These are phyloP conservation scores for Esox masquinongy DNA, from an alignment of 2,797 vertebrate genomes.

Conservation along the genomic window DNA sequence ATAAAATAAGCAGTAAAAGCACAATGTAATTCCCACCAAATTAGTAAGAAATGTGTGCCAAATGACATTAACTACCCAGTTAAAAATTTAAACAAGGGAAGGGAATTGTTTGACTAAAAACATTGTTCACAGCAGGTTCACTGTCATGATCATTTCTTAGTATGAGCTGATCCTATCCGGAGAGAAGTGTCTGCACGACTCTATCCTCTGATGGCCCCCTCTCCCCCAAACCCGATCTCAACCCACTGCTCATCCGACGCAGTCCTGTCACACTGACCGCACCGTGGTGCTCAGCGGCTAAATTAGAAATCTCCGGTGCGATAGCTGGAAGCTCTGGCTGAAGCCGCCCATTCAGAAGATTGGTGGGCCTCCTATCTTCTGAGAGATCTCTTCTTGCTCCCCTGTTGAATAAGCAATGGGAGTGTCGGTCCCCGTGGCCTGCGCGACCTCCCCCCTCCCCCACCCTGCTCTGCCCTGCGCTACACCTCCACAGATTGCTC, in stretches of 20 bases:
- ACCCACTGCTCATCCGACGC: slow-evolving; percentile 27
- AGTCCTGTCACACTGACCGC: slow-evolving; percentile 38
- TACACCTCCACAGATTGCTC: slow-evolving; percentile 67
- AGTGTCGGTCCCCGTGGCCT: slow-evolving; percentile 53
- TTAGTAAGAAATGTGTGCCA: background rate
- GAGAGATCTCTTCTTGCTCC: slow-evolving; percentile 61
- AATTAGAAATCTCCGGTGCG: slow-evolving; percentile 68
- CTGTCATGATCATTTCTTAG: slow-evolving; percentile 35
- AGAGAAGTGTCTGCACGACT: slow-evolving; percentile 30
- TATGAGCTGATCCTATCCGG: slow-evolving; percentile 19
- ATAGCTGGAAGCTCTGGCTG: slow-evolving; percentile 29
- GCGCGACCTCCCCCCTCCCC: background rate
- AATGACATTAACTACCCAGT: background rate
- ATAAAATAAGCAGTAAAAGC: background rate
- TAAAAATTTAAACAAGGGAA: background rate
- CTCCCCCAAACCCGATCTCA: slow-evolving; percentile 9
- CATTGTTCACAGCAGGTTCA: slow-evolving; percentile 16
- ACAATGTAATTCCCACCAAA: background rate
- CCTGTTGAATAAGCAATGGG: slow-evolving; percentile 80
- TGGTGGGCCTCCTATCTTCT: slow-evolving; percentile 71
- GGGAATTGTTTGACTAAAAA: background rate
- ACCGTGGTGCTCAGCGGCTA: slow-evolving; percentile 47
- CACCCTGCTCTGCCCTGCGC: slow-evolving; percentile 34
- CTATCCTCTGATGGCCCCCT: background rate
- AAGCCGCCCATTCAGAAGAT: slow-evolving; percentile 50